Conservation (phyloP, 2,888 invertebrate species). For the Auanema freiburgensis region DNA sequence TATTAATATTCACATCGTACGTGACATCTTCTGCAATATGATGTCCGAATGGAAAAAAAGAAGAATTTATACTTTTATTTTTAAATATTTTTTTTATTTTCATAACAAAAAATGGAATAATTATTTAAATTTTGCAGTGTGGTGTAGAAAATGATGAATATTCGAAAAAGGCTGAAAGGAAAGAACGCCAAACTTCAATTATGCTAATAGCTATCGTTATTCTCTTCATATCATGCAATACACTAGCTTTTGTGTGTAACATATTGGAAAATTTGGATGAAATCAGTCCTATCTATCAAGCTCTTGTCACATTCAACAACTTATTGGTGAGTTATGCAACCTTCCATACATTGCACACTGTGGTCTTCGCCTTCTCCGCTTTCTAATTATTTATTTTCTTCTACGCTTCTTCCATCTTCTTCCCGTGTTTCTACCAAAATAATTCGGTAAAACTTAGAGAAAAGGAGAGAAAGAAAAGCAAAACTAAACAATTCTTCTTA, state of each 20-base stretch:
- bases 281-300: slow-evolving; percentile 35
- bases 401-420: no score
- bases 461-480: no score
- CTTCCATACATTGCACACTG: background rate
- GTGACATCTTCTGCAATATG: no score
- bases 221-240: slow-evolving; percentile 56
- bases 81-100: no score
- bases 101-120: no score
- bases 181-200: slow-evolving; percentile 57
- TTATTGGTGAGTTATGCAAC: slow-evolving; percentile 40
- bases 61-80: no score
- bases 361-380: background rate
- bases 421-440: no score
- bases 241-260: slow-evolving; percentile 56
- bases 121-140: slow-evolving; percentile 27
- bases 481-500: no score
- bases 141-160: slow-evolving; percentile 43
- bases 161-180: slow-evolving; percentile 44
- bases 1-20: no score
- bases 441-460: no score
- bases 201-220: slow-evolving; percentile 59
- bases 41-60: no score
- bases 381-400: no score
- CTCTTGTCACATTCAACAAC: slow-evolving; percentile 53
- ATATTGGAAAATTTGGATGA: slow-evolving; percentile 56